Evolutionary conservation across 2,797 vertebrate genomes (phyloP).

Genomic region (Lithobates pipiens): DNA sequence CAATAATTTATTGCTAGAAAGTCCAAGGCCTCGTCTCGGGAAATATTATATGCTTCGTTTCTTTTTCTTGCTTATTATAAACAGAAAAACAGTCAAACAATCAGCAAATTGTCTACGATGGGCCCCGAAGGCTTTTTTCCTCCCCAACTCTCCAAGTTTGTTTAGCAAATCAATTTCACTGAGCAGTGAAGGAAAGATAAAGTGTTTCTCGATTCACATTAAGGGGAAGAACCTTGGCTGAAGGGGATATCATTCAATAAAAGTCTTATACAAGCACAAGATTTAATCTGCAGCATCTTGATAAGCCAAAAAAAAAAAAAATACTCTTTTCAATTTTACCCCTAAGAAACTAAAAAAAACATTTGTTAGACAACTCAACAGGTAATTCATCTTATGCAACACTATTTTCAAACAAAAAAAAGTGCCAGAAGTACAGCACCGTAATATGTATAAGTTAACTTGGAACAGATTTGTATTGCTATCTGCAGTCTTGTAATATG

Average conservation of each 20-base stretch:
- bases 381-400: no score
- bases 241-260: conserved; percentile 26
- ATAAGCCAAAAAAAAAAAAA: conserved; percentile 3
- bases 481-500: no score
- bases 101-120: conserved; percentile 39
- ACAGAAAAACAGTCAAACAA: conserved; percentile 33
- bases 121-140: conserved; percentile 19
- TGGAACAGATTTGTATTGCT: no score
- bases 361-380: conserved; percentile 5
- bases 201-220: conserved; percentile 16
- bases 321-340: background rate
- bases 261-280: conserved; percentile 37
- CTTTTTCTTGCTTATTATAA: conserved; percentile 37
- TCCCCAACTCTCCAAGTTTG: conserved; percentile 12
- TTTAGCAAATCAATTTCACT: conserved; percentile 47
- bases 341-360: conserved; percentile 1
- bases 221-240: conserved; percentile 30
- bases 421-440: no score
- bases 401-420: no score
- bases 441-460: no score
- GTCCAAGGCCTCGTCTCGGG: background rate
- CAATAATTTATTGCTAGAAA: background rate
- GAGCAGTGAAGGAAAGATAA: conserved; percentile 44
- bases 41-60: conserved; percentile 36
- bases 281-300: conserved; percentile 40